Evolutionary conservation across 2,113 vertebrate genomes (phyloP).

Genomic region (Illadopsis cleaveri): DNA sequence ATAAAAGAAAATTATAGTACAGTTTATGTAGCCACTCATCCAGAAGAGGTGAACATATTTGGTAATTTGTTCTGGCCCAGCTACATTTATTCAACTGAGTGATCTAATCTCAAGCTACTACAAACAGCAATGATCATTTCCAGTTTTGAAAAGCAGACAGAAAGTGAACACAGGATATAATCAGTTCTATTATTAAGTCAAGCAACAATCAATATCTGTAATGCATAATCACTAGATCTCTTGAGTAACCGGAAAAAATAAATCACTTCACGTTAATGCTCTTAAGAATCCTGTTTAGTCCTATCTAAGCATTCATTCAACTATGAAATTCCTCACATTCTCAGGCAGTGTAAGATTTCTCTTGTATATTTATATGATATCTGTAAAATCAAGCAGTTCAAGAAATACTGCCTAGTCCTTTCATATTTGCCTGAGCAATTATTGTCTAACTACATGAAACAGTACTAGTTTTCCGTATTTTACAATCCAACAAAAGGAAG

Average conservation of each 20-base stretch:
- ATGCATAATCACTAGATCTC: not conserved
- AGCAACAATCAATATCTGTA: conserved; percentile 9
- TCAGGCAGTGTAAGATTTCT: not conserved
- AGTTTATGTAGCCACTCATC: not conserved
- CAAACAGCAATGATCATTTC: not conserved
- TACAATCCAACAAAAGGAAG: not conserved
- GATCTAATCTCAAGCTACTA: conserved; percentile 1
- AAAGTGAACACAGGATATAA: not conserved
- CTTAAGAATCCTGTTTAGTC: not conserved
- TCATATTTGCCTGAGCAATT: not conserved
- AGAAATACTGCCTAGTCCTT: not conserved
- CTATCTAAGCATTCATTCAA: not conserved
- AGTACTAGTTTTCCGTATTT: not conserved
- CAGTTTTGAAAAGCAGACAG: conserved; percentile 9
- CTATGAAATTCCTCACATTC: not conserved
- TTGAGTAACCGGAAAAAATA: not conserved
- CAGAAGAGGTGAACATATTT: not conserved
- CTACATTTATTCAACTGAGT: not conserved
- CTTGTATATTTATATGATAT: not conserved
- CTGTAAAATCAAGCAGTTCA: not conserved
- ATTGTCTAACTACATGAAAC: not conserved
- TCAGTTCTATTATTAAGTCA: conserved; percentile 16
- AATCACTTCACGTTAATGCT: not conserved
- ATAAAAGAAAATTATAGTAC: not conserved
- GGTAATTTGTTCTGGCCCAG: not conserved